Conservation (phyloP, 1,140 invertebrate species). For the Anagrus nilaparvatae region DNA sequence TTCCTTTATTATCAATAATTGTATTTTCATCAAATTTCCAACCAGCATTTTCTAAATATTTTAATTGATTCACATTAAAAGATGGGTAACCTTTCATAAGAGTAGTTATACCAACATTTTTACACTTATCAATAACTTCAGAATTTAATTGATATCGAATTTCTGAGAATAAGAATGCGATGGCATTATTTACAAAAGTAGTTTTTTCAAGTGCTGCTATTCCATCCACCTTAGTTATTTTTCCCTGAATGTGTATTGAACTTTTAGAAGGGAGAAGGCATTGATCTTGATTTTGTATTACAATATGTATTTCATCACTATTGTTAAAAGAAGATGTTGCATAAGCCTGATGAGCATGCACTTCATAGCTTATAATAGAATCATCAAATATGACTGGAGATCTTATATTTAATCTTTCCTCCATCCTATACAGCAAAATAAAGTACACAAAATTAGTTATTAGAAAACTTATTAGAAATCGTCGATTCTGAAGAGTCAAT, state of each 20-base stretch:
- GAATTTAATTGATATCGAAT: too few relatives aligned
- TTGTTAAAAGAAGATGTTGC: conserved; percentile 25
- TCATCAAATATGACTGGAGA: conserved; percentile 16
- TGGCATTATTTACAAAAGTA: too few relatives aligned
- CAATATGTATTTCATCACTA: conserved; percentile 32
- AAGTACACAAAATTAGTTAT: too few relatives aligned
- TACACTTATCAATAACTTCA: conserved; percentile 34
- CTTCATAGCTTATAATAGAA: conserved; percentile 26
- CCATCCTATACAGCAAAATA: too few relatives aligned
- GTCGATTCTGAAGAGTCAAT: conserved; percentile 11
- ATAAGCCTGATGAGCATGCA: conserved; percentile 28
- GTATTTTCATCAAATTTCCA: conserved; percentile 21
- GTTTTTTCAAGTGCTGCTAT: too few relatives aligned
- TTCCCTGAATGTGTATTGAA: conserved; percentile 29
- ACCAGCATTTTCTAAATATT: conserved; percentile 20
- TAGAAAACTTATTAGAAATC: conserved; percentile 15
- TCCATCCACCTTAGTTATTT: conserved; percentile 17
- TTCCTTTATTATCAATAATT: conserved; percentile 12
- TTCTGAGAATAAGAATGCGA: too few relatives aligned
- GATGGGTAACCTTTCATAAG: conserved; percentile 33
- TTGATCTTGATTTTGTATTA: conserved; percentile 31
- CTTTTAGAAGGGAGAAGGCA: conserved; percentile 26
- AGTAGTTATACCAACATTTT: conserved; percentile 31
- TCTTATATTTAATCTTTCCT: too few relatives aligned
- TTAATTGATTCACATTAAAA: conserved; percentile 16